Conservation (phyloP, 2,888 invertebrate genomes). For the Aproaerema taeniolella region DNA sequence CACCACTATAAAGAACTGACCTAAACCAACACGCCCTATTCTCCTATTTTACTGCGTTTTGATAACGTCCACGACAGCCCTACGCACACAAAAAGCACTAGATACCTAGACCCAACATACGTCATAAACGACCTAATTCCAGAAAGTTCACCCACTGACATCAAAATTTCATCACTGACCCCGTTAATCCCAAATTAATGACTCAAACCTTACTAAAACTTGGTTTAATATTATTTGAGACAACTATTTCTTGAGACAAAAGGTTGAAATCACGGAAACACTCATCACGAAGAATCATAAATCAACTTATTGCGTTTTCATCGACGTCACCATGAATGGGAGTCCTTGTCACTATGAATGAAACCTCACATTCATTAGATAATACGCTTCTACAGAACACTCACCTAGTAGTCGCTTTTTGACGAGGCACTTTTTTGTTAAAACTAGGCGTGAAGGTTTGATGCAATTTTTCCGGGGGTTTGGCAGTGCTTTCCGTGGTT, state of each 20-base stretch:
- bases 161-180: conserved; percentile 30
- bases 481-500: conserved; percentile 51
- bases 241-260: conserved; percentile 13
- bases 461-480: conserved; percentile 37
- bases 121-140: conserved; percentile 43
- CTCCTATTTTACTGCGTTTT: too few relatives aligned
- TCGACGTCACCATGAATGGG: conserved; percentile 53
- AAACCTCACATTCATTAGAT: too few relatives aligned
- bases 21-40: too few relatives aligned
- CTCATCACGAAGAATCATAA: conserved; percentile 33
- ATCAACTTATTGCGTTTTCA: conserved; percentile 31
- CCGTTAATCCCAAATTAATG: conserved; percentile 9
- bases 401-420: too few relatives aligned
- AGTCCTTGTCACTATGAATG: conserved; percentile 41
- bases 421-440: background rate
- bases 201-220: too few relatives aligned
- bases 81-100: too few relatives aligned
- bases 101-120: too few relatives aligned
- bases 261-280: conserved; percentile 11
- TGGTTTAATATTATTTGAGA: too few relatives aligned
- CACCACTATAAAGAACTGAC: too few relatives aligned
- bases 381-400: too few relatives aligned
- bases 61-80: too few relatives aligned
- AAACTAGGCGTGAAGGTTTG: conserved; percentile 47
- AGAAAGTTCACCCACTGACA: conserved; percentile 36